Conservation (phyloP, 2,797 vertebrate species). For the Astyanax mexicanus region DNA sequence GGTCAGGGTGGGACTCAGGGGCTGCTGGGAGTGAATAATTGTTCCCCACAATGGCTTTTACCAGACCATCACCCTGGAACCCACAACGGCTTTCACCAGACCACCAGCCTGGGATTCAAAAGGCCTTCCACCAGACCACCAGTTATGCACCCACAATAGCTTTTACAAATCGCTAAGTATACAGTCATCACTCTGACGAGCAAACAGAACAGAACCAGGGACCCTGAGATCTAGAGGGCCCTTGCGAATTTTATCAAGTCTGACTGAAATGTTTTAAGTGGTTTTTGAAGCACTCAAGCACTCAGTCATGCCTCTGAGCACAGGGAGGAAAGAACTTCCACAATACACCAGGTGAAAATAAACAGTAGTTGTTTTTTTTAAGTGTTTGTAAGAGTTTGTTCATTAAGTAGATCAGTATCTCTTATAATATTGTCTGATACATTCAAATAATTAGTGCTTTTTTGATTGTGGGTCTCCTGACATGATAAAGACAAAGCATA, state of each 20-base stretch:
- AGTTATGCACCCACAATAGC: conserved; percentile 7
- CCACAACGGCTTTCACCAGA: conserved; percentile 32
- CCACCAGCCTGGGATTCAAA: neutral
- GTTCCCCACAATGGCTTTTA: conserved; percentile 22
- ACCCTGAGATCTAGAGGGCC: conserved; percentile 44
- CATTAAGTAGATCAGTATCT: too few relatives aligned
- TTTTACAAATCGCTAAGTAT: conserved; percentile 38
- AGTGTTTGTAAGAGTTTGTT: too few relatives aligned
- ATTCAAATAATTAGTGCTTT: too few relatives aligned
- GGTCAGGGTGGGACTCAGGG: conserved; percentile 6
- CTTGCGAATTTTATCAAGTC: conserved; percentile 38
- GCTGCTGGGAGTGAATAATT: conserved; percentile 23
- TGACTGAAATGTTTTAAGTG: conserved; percentile 35
- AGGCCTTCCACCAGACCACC: conserved; percentile 38
- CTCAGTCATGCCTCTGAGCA: conserved; percentile 38
- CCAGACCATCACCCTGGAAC: conserved; percentile 16
- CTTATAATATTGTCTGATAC: too few relatives aligned
- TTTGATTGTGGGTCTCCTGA: too few relatives aligned
- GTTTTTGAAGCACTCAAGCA: conserved; percentile 37
- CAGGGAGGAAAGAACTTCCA: conserved; percentile 3
- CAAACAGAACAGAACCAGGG: conserved; percentile 21
- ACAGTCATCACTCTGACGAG: conserved; percentile 13
- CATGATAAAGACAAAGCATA: too few relatives aligned
- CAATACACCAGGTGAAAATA: conserved; percentile 27
- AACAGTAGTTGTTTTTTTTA: conserved; percentile 17